These are phyloP conservation scores for Trachelus iudaicus DNA, from an alignment of 2,888 invertebrate species.

Conservation along the genomic window DNA sequence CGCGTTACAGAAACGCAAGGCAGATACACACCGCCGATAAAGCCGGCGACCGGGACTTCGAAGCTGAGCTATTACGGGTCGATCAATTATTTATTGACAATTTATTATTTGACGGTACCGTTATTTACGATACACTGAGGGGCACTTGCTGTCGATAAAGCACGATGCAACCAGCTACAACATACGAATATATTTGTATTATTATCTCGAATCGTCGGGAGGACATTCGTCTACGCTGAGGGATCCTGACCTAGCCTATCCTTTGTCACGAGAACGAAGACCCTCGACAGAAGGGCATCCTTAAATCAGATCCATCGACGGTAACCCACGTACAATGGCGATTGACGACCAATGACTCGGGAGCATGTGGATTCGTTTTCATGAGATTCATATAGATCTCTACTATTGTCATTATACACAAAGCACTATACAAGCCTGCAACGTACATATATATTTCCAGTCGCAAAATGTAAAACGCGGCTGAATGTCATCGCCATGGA, in stretches of 20 bases:
- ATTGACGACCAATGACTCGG: neutral
- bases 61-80: constrained; percentile 1
- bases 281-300: neutral
- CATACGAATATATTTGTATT: neutral
- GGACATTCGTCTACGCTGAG: neutral
- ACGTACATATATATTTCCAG: constrained; percentile 16
- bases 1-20: neutral
- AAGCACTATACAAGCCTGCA: neutral
- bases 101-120: constrained; percentile 35
- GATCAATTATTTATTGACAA: constrained; percentile 50
- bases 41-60: neutral
- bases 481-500: neutral
- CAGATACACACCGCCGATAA: neutral
- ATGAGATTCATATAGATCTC: neutral
- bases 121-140: constrained; percentile 36
- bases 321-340: neutral
- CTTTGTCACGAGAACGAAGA: neutral
- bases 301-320: neutral
- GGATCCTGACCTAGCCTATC: neutral
- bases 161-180: neutral
- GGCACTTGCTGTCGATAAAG: neutral
- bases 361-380: neutral
- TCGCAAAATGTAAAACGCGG: neutral
- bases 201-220: neutral
- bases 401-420: neutral